Evolutionary conservation across 2,797 vertebrate genomes (phyloP).

Genomic region (Enteromius mattozi): DNA sequence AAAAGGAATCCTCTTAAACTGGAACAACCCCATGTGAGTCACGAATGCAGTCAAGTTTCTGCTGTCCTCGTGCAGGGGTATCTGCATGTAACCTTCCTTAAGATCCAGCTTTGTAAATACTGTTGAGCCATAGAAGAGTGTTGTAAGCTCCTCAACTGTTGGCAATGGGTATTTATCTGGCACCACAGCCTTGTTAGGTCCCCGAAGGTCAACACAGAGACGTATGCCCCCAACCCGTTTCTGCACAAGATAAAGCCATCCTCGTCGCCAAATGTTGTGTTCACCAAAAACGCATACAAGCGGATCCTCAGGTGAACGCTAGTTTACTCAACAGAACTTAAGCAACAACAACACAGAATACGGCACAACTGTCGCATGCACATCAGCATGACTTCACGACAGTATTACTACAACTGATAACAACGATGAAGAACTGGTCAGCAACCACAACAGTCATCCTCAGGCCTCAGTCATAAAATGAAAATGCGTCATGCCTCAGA

Average conservation of each 20-base stretch:
- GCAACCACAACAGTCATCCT: not conserved
- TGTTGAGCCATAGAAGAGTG: slow-evolving; percentile 6
- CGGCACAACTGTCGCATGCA: too few species aligned
- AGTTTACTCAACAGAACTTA: not conserved
- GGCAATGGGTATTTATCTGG: slow-evolving; percentile 18
- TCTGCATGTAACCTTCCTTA: slow-evolving; percentile 35
- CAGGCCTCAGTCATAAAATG: too few species aligned
- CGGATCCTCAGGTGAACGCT: not conserved
- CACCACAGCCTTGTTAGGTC: slow-evolving; percentile 8
- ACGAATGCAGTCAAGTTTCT: slow-evolving; percentile 43
- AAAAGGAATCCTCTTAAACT: slow-evolving; percentile 31
- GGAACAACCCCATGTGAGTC: slow-evolving; percentile 24
- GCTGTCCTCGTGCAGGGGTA: slow-evolving; percentile 10
- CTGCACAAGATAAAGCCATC: not conserved
- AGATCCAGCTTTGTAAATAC: slow-evolving; percentile 32
- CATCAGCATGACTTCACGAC: not conserved
- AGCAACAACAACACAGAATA: not conserved
- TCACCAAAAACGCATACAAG: not conserved
- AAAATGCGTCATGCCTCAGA: too few species aligned
- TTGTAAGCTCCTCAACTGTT: not conserved
- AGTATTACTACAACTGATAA: not conserved
- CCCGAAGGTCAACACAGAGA: slow-evolving; percentile 18
- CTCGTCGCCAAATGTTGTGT: not conserved
- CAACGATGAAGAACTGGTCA: not conserved
- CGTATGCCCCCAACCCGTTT: not conserved